Evolutionary conservation across 2,113 vertebrate genomes (phyloP).

Genomic region (Tenrec ecaudatus): DNA sequence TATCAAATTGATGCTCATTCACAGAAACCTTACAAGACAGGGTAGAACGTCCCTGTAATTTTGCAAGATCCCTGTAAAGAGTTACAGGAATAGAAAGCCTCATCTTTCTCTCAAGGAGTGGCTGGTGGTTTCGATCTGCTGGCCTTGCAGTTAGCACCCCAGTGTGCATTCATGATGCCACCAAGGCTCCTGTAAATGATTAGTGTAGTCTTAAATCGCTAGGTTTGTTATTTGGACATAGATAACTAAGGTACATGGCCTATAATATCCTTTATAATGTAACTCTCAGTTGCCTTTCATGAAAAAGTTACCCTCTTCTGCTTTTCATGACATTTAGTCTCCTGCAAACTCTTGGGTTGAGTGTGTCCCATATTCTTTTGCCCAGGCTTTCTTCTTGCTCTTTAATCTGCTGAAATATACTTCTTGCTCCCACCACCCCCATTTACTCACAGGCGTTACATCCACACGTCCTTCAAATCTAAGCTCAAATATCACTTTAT

Average conservation of each 20-base stretch:
- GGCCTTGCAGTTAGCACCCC: no score
- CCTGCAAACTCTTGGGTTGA: background rate
- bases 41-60: no score
- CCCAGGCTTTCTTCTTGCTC: background rate
- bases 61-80: no score
- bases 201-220: background rate
- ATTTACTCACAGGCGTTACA: background rate
- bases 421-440: background rate
- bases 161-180: no score
- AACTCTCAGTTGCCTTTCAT: background rate
- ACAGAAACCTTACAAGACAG: no score
- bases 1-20: no score
- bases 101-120: no score
- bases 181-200: background rate
- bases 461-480: background rate
- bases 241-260: no score
- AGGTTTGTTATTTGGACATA: background rate
- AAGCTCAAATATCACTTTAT: background rate
- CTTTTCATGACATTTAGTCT: background rate
- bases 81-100: no score
- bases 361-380: background rate
- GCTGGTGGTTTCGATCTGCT: no score
- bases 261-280: background rate
- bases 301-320: background rate
- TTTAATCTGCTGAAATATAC: background rate